These are phyloP conservation scores for Amia ocellicauda DNA, from an alignment of 2,113 vertebrate species.

Conservation along the genomic window DNA sequence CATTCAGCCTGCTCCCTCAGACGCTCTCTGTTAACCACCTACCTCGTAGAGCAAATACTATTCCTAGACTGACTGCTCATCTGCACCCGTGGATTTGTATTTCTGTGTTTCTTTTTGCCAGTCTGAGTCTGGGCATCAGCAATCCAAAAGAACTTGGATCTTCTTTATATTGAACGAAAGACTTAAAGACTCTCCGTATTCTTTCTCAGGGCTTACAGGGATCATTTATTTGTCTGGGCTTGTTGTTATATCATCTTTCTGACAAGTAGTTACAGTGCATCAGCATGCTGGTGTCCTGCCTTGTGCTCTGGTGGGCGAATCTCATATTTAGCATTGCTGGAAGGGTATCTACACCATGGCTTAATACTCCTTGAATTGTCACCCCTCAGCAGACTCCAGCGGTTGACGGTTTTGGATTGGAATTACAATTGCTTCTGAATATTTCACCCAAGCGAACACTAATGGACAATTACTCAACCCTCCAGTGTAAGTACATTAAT, in stretches of 20 bases:
- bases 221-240: neutral
- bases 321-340: slow-evolving; percentile 8
- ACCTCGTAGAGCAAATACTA: neutral
- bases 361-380: slow-evolving; percentile 33
- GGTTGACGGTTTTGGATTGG: slow-evolving; percentile 21
- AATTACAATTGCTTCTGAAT: slow-evolving; percentile 39
- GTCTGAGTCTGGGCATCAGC: neutral
- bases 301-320: slow-evolving; percentile 11
- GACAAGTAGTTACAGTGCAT: neutral
- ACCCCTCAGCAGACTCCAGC: slow-evolving; percentile 27
- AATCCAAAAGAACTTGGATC: neutral
- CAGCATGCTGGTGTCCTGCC: slow-evolving; percentile 11
- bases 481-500: slow-evolving; percentile 43
- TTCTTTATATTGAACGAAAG: too few relatives aligned
- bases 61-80: neutral
- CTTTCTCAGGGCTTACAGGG: neutral
- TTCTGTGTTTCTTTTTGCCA: neutral
- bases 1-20: neutral
- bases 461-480: slow-evolving; percentile 50
- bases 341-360: slow-evolving; percentile 22
- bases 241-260: neutral
- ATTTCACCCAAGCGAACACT: slow-evolving; percentile 27
- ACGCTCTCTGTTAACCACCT: neutral
- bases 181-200: neutral
- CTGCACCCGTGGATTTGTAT: neutral